These are phyloP conservation scores for Subacronicta megacephala DNA, from an alignment of 2,888 invertebrate species.

Conservation along the genomic window DNA sequence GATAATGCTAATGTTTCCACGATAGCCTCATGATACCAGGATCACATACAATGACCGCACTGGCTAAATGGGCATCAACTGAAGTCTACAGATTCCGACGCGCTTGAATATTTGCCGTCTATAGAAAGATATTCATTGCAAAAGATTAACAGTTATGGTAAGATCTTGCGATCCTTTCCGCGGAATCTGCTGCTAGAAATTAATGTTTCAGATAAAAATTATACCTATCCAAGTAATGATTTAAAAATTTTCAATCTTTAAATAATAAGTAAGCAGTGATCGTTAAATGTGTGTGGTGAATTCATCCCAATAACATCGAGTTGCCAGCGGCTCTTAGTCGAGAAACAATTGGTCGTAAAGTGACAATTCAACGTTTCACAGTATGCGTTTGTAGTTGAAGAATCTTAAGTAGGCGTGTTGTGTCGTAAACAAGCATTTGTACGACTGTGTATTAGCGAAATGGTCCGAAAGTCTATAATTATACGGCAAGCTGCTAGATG, in stretches of 20 bases:
- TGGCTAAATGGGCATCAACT: slow-evolving; percentile 80
- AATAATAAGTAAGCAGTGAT: slow-evolving; percentile 51
- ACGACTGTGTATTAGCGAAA: slow-evolving; percentile 66
- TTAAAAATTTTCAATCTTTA: slow-evolving; percentile 30
- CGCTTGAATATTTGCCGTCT: slow-evolving; percentile 70
- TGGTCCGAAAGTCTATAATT: slow-evolving; percentile 70
- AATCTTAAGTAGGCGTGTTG: slow-evolving; percentile 58
- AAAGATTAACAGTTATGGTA: slow-evolving; percentile 71
- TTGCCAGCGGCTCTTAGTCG: slow-evolving; percentile 48
- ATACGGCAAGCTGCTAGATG: slow-evolving; percentile 58
- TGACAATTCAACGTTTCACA: slow-evolving; percentile 66
- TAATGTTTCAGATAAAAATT: slow-evolving; percentile 27
- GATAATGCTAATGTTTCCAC: slow-evolving; percentile 86
- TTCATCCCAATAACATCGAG: slow-evolving; percentile 64
- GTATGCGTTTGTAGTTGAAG: slow-evolving; percentile 50
- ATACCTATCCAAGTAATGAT: slow-evolving; percentile 16
- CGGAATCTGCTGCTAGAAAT: slow-evolving; percentile 39
- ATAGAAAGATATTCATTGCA: slow-evolving; percentile 70
- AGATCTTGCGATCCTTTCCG: slow-evolving; percentile 64
- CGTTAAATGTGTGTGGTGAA: slow-evolving; percentile 56
- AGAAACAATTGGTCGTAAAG: slow-evolving; percentile 74
- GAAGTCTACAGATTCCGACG: slow-evolving; percentile 71
- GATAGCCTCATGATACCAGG: slow-evolving; percentile 81
- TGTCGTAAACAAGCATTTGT: slow-evolving; percentile 67
- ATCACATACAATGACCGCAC: slow-evolving; percentile 81